A percentile compares a stretch with the other conserved stretches of the same genome.
Evolutionary conservation across 2,888 invertebrate species (phyloP).

Genomic region (Diadegma fenestrale): DNA sequence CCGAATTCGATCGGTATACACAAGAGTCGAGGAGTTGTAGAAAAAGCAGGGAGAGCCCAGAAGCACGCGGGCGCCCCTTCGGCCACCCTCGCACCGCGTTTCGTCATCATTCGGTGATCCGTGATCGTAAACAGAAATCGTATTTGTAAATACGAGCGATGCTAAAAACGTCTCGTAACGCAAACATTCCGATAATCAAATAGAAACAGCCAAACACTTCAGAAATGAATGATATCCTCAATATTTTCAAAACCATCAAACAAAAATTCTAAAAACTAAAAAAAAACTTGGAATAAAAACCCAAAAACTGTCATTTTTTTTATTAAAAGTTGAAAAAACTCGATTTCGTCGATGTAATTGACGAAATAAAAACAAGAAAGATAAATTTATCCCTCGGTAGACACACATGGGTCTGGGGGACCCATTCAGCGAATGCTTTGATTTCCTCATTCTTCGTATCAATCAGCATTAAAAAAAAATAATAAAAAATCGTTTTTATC

Average conservation of each 20-base stretch:
- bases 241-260: neutral
- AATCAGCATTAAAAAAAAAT: too few species aligned
- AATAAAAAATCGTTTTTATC: too few species aligned
- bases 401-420: too few species aligned
- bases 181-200: conserved; percentile 24
- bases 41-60: neutral
- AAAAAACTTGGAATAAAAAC: too few species aligned
- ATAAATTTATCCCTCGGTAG: too few species aligned
- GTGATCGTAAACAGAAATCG: conserved; percentile 37
- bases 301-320: too few species aligned
- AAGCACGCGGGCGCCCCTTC: neutral
- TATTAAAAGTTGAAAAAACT: too few species aligned
- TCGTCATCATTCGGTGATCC: conserved; percentile 36
- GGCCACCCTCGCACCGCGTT: neutral
- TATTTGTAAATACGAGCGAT: conserved; percentile 49
- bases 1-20: conserved; percentile 41
- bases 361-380: neutral
- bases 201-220: neutral
- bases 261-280: neutral
- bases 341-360: neutral
- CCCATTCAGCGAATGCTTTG: too few species aligned
- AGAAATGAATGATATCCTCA: neutral
- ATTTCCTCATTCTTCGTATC: too few species aligned
- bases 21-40: conserved; percentile 32
- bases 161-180: conserved; percentile 39